phyloP scores from a whole-genome alignment of 2,797 vertebrate genomes.

The Lerista edwardsae region DNA sequence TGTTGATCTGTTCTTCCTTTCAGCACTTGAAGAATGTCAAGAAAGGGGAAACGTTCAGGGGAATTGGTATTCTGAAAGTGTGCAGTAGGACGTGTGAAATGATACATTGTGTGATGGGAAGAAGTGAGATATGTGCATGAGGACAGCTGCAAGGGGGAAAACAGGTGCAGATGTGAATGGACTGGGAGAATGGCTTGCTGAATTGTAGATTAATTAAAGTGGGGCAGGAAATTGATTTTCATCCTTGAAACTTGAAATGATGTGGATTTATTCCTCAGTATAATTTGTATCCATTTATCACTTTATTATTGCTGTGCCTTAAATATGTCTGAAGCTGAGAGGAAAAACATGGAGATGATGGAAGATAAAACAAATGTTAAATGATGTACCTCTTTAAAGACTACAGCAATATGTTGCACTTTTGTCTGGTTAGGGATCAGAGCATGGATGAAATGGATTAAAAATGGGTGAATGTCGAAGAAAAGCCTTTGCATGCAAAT shows the following conservation, averaged over 20 bases:
- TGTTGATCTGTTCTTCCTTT: not conserved
- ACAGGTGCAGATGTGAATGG: not conserved
- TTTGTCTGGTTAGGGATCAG: too few species aligned
- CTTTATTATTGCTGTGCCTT: too few species aligned
- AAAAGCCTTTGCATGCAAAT: too few species aligned
- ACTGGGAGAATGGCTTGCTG: not conserved
- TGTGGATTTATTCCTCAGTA: not conserved
- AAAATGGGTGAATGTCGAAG: too few species aligned
- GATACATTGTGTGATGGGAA: not conserved
- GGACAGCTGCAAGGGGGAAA: not conserved
- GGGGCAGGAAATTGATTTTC: not conserved
- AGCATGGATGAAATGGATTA: too few species aligned
- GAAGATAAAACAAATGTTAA: not conserved
- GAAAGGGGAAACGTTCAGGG: not conserved
- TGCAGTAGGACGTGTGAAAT: not conserved
- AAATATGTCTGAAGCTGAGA: conserved; percentile 7
- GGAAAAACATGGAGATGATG: not conserved
- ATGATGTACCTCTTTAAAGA: not conserved
- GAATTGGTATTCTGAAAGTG: not conserved
- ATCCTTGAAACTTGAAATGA: not conserved
- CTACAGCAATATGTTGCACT: too few species aligned
- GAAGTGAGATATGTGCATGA: not conserved
- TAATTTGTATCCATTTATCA: not conserved
- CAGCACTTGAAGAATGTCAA: not conserved
- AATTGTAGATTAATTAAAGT: not conserved